phyloP scores from a whole-genome alignment of 2,888 invertebrate species.

The Chymomyza amoena region DNA sequence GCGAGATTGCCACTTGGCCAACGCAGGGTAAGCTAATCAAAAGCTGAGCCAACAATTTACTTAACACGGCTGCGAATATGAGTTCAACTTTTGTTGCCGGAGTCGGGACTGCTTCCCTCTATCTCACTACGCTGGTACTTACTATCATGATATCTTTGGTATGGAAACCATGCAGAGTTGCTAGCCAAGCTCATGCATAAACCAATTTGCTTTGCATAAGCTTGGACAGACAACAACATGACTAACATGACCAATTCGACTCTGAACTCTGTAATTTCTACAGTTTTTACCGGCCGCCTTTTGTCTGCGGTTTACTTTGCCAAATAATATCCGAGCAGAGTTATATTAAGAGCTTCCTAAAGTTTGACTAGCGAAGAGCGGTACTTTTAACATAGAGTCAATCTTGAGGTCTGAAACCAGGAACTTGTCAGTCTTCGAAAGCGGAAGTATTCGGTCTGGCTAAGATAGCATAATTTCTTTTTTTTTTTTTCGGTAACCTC shows the following conservation, averaged over 20 bases:
- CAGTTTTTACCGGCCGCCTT: slow-evolving; percentile 15
- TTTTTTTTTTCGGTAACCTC: no score
- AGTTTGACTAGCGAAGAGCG: no score
- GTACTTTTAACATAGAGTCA: no score
- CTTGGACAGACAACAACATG: slow-evolving; percentile 26
- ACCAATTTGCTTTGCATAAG: slow-evolving; percentile 68
- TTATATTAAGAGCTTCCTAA: neutral
- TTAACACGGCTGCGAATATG: slow-evolving; percentile 29
- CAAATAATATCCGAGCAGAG: neutral
- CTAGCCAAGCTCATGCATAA: slow-evolving; percentile 62
- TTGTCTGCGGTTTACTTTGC: slow-evolving; percentile 59
- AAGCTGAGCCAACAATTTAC: slow-evolving; percentile 69
- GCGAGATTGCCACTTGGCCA: slow-evolving; percentile 17
- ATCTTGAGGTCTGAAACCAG: no score
- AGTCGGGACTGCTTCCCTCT: slow-evolving; percentile 2
- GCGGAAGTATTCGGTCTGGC: no score
- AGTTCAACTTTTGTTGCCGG: slow-evolving; percentile 2
- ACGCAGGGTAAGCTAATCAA: slow-evolving; percentile 61
- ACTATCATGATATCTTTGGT: neutral
- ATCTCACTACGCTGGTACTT: slow-evolving; percentile 10
- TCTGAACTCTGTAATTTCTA: neutral
- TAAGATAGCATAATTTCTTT: no score
- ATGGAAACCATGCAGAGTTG: slow-evolving; percentile 43
- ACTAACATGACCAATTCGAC: neutral
- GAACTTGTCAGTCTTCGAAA: no score